phyloP scores from a whole-genome alignment of 2,888 invertebrate species.

The Rotaria magnacalcarata region DNA sequence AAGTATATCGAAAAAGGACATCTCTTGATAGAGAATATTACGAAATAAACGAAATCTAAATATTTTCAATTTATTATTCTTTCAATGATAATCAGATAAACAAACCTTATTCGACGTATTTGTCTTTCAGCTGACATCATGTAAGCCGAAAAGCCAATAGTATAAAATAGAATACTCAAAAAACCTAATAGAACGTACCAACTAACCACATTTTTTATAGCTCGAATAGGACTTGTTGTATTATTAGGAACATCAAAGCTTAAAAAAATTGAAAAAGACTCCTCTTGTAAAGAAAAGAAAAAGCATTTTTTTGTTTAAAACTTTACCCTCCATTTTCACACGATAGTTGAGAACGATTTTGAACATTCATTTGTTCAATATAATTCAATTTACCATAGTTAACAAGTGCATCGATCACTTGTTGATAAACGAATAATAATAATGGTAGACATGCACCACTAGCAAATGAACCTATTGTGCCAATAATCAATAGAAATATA shows the following conservation, averaged over 20 bases:
- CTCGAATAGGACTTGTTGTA: background rate
- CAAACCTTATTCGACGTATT: slow-evolving; percentile 4
- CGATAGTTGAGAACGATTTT: background rate
- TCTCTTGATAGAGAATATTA: background rate
- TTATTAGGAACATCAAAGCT: background rate
- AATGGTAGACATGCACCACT: background rate
- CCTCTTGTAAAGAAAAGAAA: no score
- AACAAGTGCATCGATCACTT: background rate
- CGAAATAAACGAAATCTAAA: slow-evolving; percentile 19
- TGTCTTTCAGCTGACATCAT: background rate
- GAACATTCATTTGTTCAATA: background rate
- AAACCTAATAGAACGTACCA: background rate
- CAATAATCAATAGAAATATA: background rate
- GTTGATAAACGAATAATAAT: background rate
- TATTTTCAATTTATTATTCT: background rate
- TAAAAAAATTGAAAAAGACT: background rate
- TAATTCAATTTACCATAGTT: background rate
- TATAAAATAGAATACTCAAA: background rate
- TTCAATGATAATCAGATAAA: no score
- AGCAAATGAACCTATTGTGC: background rate
- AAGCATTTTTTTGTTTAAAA: no score
- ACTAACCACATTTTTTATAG: background rate
- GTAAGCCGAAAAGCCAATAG: background rate
- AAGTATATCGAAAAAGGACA: background rate
- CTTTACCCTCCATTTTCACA: background rate